Evolutionary conservation across 2,113 vertebrate genomes (phyloP), one percentile per base, ranked within the genome.

Genomic region (Symphodus melops): DNA sequence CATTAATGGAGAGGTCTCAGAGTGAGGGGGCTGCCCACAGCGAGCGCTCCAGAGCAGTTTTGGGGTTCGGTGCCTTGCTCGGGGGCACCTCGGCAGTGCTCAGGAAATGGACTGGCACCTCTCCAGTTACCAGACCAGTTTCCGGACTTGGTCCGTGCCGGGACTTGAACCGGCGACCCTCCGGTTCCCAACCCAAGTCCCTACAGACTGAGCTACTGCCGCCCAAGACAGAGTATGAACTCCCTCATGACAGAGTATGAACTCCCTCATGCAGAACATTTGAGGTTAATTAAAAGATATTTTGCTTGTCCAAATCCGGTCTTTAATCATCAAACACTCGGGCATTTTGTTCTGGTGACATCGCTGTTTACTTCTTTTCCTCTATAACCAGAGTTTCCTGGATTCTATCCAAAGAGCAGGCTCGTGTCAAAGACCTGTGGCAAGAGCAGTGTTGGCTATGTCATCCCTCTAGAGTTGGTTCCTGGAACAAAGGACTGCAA

Each of bases 401-500:
- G 70, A 70, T 81, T 59, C 14, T 17, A 16, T 41, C 66, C 73
- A 81, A 66, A 59, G 53, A 60, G 69, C 42, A 25, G 71, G 65
- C 71, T 81, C 36, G 77, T 79, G 75, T 85, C 19, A 33, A 17
- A 28, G 46, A 85, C 63, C 66, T 77, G 56, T 82, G 72, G 68
- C 74, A 42, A 20, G 46, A 82, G 51, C 51, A 68, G 42, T 83
- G 86, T 79, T 79, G 77, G 46, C 72, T 83, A 68, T 68, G 78
- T 85, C 68, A 59, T 68, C n/a, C 23, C 67, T 54, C 57, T 17
- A 37, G 64, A 75, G 73, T 62, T 41, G 66, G 48, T 54, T 71
- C 68, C 58, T 25, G 49, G 64, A 81, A 75, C 72, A 82, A 86
- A 89, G 79, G 57, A 73, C 70, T 39, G 51, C 65, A 77, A 73